A percentile compares a stretch with the other conserved stretches of the same genome.
These are phyloP conservation scores for Apeira syringaria DNA, from an alignment of 2,888 invertebrate species.

Conservation along the genomic window DNA sequence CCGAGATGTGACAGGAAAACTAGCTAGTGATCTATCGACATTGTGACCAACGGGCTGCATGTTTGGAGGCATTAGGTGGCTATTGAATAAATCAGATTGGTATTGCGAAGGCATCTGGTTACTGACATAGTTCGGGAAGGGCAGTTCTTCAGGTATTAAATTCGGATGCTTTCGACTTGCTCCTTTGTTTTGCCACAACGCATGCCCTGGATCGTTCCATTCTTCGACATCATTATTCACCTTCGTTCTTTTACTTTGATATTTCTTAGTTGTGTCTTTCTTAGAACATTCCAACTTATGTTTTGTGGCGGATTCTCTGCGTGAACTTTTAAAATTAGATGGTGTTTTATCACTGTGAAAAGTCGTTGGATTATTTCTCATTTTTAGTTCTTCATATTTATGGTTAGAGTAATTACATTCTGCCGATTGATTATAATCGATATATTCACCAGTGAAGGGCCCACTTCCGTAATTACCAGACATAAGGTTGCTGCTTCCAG, in stretches of 20 bases:
- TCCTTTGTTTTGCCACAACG: constrained; percentile 70
- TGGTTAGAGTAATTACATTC: constrained; percentile 74
- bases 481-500: constrained; percentile 69
- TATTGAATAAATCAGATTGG: constrained; percentile 72
- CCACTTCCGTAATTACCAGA: constrained; percentile 64
- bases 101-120: constrained; percentile 73
- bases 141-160: constrained; percentile 62
- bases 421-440: constrained; percentile 69
- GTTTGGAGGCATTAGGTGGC: constrained; percentile 67
- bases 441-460: constrained; percentile 68
- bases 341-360: constrained; percentile 63
- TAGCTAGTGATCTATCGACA: constrained; percentile 44
- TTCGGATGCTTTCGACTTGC: constrained; percentile 62
- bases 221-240: constrained; percentile 63
- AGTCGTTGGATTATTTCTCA: constrained; percentile 59
- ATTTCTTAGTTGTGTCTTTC: constrained; percentile 72
- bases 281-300: constrained; percentile 78
- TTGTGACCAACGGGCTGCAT: constrained; percentile 64
- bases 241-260: constrained; percentile 69
- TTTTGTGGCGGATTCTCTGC: constrained; percentile 68
- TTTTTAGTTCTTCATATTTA: constrained; percentile 73
- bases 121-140: constrained; percentile 69
- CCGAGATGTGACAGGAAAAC: constrained; percentile 66
- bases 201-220: constrained; percentile 65
- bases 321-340: constrained; percentile 60